Percentiles rank a stretch among this genome's conserved stretches.
Conservation (phyloP, 2,113 vertebrate genomes). For the Neodon shergylaensis region DNA sequence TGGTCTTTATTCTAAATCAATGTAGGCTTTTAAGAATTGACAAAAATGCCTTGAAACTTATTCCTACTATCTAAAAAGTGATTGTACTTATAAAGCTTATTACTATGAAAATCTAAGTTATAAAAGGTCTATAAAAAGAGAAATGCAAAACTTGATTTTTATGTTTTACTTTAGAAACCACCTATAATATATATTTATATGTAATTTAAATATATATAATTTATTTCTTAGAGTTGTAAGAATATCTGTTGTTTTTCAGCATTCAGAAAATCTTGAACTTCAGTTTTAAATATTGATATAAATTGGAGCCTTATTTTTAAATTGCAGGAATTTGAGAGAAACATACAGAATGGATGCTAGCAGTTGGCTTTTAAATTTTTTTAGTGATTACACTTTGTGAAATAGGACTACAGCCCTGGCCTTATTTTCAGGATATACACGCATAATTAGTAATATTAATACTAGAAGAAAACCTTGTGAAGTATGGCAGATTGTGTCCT, state of each 20-base stretch:
- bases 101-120: slow-evolving; percentile 56
- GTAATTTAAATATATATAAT: neutral
- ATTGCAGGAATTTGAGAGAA: neutral
- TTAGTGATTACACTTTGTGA: neutral
- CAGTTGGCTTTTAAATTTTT: neutral
- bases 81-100: slow-evolving; percentile 22
- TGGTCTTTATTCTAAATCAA: neutral
- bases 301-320: slow-evolving; percentile 50
- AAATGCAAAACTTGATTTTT: slow-evolving; percentile 64
- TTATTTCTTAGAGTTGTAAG: slow-evolving; percentile 49
- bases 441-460: neutral
- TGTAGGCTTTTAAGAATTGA: neutral
- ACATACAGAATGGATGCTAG: neutral
- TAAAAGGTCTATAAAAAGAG: neutral
- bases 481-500: slow-evolving; percentile 16
- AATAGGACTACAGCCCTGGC: neutral
- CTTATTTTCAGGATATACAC: slow-evolving; percentile 34
- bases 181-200: neutral
- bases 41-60: slow-evolving; percentile 10
- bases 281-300: slow-evolving; percentile 56
- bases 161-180: slow-evolving; percentile 48
- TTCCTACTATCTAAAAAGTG: neutral
- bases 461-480: slow-evolving; percentile 24
- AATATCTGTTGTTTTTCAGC: neutral
- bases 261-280: slow-evolving; percentile 46